A percentile compares a stretch with the other conserved stretches of the same genome.
phyloP scores from a whole-genome alignment of 2,888 invertebrate species.

The Gandaritis pyraliata region DNA sequence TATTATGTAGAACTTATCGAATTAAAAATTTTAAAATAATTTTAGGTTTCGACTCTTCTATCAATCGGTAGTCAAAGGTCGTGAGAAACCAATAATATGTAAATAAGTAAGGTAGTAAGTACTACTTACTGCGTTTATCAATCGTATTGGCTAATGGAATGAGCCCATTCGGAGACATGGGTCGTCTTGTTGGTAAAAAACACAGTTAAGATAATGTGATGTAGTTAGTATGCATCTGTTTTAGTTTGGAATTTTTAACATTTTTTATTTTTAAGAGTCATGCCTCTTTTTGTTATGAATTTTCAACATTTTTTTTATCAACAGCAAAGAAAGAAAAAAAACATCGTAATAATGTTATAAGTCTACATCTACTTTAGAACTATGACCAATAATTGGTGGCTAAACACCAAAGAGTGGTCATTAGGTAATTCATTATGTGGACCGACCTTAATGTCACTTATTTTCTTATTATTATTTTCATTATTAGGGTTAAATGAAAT shows the following conservation, averaged over 20 bases:
- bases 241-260: neutral
- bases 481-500: too few relatives aligned
- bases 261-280: too few relatives aligned
- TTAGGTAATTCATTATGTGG: too few relatives aligned
- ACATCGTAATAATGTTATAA: too few relatives aligned
- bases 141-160: slow-evolving; percentile 3
- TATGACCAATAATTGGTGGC: too few relatives aligned
- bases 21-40: too few relatives aligned
- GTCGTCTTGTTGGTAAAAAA: slow-evolving; percentile 2
- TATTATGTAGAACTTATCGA: too few relatives aligned
- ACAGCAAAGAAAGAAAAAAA: neutral
- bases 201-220: slow-evolving; percentile 10
- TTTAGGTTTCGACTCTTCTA: too few relatives aligned
- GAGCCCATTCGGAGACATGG: slow-evolving; percentile 1
- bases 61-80: slow-evolving; percentile 26
- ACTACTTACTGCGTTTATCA: neutral
- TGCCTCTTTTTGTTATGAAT: neutral
- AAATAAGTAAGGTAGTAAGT: neutral
- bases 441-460: too few relatives aligned
- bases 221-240: neutral
- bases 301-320: neutral
- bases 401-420: too few relatives aligned
- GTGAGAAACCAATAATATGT: slow-evolving; percentile 31
- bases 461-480: too few relatives aligned
- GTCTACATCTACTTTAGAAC: too few relatives aligned